Base-by-base conservation (phyloP, 2,797 vertebrate genomes). In the Semaprochilodus insignis region DNA sequence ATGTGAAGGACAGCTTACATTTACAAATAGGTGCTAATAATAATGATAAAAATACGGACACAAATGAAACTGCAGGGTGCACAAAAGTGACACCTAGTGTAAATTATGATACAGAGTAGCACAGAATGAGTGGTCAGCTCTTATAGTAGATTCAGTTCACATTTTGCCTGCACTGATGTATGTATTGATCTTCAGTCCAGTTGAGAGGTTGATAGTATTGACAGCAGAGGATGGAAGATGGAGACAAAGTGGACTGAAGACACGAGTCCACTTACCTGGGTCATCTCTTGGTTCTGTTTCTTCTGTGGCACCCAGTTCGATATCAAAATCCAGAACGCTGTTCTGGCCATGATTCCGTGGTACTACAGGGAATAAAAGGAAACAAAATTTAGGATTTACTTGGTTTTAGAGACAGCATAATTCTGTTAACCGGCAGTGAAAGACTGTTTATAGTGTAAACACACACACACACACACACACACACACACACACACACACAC, bases 251-350 rank as follows among this genome's bases (percentile, higher is more conserved):
- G 34, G 5, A 17, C n/a, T 40, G 8, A 14, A 79, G 52, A 60
- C 57, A 75, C 40, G 70, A 65, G 51, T 8, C 51, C 19, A 74
- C 65, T 92, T 94, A 98, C 98, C 97, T 95, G 97, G 96, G 85
- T 99, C 97, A 65, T 99, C 97, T 0, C 95, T 96, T 55, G 93
- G 94, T 90, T 98, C 96, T 5, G 98, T 96, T 5, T 96, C 97
- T 0, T 97, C 97, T 0, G 96, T 98, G 92, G 98, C 95, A 74
- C 97, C 98, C 81, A 95, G 93, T 93, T 99, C 97, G 80, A 99
- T 97, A 93, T 98, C 97, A 89, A 97, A 96, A 89, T 92, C 96
- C 85, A 94, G 95, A 80, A 97, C 95, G 13, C 96, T 97, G 93
- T 96, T 96, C 25, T 93, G 92, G 80, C 94, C 96, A 5, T 94